Evolutionary conservation across 2,113 vertebrate species (phyloP).

Genomic region (Hippocampus guttulatus): DNA sequence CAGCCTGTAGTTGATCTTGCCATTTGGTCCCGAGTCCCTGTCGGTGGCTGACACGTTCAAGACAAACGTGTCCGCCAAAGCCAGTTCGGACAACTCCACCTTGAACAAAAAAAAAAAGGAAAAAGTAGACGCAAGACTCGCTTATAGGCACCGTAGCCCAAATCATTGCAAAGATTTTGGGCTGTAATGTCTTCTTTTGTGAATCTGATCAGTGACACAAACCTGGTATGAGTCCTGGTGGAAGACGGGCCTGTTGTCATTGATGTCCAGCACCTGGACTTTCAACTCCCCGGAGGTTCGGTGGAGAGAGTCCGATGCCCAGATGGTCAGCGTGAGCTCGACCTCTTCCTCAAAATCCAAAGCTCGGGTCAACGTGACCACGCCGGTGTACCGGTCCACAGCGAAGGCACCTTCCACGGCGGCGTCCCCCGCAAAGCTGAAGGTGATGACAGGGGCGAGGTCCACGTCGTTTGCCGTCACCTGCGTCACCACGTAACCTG

Average conservation of each 20-base stretch:
- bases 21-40: constrained; percentile 72
- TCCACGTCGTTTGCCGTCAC: constrained; percentile 83
- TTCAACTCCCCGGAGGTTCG: constrained; percentile 71
- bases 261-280: constrained; percentile 80
- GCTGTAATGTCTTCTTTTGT: no score
- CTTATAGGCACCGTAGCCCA: background rate
- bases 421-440: constrained; percentile 71
- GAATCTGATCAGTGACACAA: background rate
- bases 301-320: constrained; percentile 81
- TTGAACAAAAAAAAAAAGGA: constrained; percentile 44
- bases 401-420: constrained; percentile 74
- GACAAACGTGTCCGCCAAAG: constrained; percentile 59
- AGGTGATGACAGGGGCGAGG: constrained; percentile 77
- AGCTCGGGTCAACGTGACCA: constrained; percentile 68
- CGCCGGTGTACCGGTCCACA: constrained; percentile 76
- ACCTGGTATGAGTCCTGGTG: constrained; percentile 81
- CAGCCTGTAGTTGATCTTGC: constrained; percentile 80
- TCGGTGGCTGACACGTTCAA: constrained; percentile 79
- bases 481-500: constrained; percentile 76
- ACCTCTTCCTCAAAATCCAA: constrained; percentile 82
- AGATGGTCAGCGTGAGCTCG: constrained; percentile 68
- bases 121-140: background rate
- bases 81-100: constrained; percentile 78
- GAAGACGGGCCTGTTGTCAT: constrained; percentile 88
- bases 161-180: background rate